Evolutionary conservation across 2,797 vertebrate genomes (phyloP).

Genomic region (Gymnoscopelus microlampas): DNA sequence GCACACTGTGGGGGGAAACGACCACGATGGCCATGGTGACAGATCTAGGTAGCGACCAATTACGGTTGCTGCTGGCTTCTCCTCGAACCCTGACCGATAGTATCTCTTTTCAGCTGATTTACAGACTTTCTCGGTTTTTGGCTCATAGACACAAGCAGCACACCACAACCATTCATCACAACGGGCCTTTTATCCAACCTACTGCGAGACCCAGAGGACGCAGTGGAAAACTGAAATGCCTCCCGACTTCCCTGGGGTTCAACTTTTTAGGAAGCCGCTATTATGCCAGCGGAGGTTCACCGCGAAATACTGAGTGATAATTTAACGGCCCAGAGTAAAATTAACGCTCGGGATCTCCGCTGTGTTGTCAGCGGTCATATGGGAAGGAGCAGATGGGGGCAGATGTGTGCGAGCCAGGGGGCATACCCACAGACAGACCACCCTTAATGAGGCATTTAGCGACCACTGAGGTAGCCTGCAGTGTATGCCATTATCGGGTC

Average conservation of each 20-base stretch:
- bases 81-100: constrained; percentile 34
- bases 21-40: constrained; percentile 61
- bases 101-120: constrained; percentile 14
- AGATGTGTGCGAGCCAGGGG: constrained; percentile 46
- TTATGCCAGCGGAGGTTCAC: constrained; percentile 9
- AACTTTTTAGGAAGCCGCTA: constrained; percentile 17
- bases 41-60: constrained; percentile 56
- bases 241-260: not conserved
- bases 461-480: constrained; percentile 66
- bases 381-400: constrained; percentile 60
- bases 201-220: constrained; percentile 3
- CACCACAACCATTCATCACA: constrained; percentile 1
- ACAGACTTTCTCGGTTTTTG: constrained; percentile 2
- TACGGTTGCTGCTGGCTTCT: constrained; percentile 22
- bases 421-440: constrained; percentile 67
- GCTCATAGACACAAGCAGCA: constrained; percentile 6
- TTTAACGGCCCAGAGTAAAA: too few species aligned
- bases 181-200: not conserved
- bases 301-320: too few species aligned
- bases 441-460: constrained; percentile 75
- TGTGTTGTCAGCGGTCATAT: constrained; percentile 24
- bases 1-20: constrained; percentile 61
- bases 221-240: not conserved
- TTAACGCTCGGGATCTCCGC: too few species aligned
- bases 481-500: constrained; percentile 67